Conservation (phyloP, 1,140 invertebrate genomes). For the Ceratina calcarata region DNA sequence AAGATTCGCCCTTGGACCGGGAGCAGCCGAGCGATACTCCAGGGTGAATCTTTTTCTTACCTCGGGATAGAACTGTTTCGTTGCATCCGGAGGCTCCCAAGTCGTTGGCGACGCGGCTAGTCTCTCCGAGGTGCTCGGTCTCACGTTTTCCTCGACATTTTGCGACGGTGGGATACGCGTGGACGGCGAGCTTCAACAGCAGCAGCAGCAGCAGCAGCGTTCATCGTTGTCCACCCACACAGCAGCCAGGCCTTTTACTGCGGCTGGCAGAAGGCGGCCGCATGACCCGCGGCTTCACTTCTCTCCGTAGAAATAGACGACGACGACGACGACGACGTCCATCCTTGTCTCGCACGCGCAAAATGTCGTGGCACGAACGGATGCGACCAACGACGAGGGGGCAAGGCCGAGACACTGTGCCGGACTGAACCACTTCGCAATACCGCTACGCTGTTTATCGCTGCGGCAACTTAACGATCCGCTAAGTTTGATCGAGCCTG, state of each 20-base stretch:
- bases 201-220: constrained; percentile 9
- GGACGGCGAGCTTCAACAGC: background rate
- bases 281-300: constrained; percentile 9
- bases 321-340: too few relatives aligned
- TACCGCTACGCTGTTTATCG: background rate
- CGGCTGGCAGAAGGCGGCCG: constrained; percentile 29
- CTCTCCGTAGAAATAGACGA: background rate
- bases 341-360: background rate
- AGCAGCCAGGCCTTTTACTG: constrained; percentile 30
- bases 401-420: background rate
- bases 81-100: constrained; percentile 25
- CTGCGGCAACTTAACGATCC: background rate
- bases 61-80: constrained; percentile 42
- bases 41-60: constrained; percentile 6
- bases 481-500: too few relatives aligned
- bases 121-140: too few relatives aligned
- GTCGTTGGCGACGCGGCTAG: background rate
- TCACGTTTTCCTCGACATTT: constrained; percentile 33
- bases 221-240: constrained; percentile 30
- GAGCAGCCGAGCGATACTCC: background rate
- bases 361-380: background rate
- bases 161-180: background rate
- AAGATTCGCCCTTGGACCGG: too few relatives aligned
- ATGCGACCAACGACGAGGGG: too few relatives aligned
- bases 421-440: background rate